Conservation (phyloP, 1,140 invertebrate genomes). For the Phocides pigmalion region DNA sequence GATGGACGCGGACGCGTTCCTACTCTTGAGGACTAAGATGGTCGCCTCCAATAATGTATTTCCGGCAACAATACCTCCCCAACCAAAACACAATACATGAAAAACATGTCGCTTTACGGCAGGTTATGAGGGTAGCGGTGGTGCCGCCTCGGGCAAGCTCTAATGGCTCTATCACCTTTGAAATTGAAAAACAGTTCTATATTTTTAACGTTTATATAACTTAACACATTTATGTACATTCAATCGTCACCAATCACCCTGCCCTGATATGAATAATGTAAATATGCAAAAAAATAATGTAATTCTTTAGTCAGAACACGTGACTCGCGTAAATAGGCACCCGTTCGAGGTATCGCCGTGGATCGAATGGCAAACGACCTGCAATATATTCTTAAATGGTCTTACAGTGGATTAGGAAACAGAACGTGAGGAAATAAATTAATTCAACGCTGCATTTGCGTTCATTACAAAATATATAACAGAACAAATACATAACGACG, state of each 20-base stretch:
- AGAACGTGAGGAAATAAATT: constrained; percentile 22
- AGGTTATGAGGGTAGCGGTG: neutral
- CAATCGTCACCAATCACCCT: constrained; percentile 13
- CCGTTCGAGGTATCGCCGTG: constrained; percentile 58
- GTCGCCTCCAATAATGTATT: too few relatives aligned
- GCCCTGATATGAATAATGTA: constrained; percentile 61
- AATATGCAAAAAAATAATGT: constrained; percentile 66
- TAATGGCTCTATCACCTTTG: neutral
- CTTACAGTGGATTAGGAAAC: constrained; percentile 36
- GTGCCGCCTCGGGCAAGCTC: too few relatives aligned
- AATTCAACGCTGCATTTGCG: constrained; percentile 9
- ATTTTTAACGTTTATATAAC: too few relatives aligned
- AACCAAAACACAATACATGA: too few relatives aligned
- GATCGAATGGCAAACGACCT: constrained; percentile 48
- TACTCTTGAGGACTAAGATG: too few relatives aligned
- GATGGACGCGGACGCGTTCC: too few relatives aligned
- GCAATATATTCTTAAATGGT: constrained; percentile 38
- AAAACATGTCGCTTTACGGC: too few relatives aligned
- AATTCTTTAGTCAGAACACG: constrained; percentile 58
- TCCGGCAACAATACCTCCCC: too few relatives aligned
- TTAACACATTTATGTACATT: neutral
- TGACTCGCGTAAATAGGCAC: constrained; percentile 62
- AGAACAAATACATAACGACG: constrained; percentile 15
- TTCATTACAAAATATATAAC: constrained; percentile 14
- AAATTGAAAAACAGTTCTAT: too few relatives aligned